Evolutionary conservation across 2,888 invertebrate species (phyloP).

Genomic region (Willowsia nigromaculata): DNA sequence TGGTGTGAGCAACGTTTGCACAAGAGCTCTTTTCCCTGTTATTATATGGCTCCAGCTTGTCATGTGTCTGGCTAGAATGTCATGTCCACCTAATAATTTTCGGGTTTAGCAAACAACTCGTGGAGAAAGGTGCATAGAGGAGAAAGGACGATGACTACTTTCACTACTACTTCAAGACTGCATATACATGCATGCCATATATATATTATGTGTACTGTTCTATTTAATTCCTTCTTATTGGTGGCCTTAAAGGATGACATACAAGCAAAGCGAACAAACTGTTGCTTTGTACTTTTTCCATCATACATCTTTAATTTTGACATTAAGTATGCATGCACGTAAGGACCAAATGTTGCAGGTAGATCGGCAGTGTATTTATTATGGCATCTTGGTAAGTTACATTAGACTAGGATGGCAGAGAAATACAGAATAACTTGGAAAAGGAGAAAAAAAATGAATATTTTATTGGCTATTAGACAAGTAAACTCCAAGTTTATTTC

Average conservation of each 20-base stretch:
- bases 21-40: slow-evolving; percentile 9
- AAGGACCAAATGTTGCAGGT: neutral
- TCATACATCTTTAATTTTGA: slow-evolving; percentile 50
- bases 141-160: too few relatives aligned
- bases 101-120: slow-evolving; percentile 48
- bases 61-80: slow-evolving; percentile 55
- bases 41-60: slow-evolving; percentile 52
- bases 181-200: neutral
- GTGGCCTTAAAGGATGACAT: neutral
- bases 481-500: neutral
- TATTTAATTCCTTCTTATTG: neutral
- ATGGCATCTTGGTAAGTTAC: neutral
- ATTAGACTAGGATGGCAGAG: neutral
- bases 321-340: slow-evolving; percentile 40
- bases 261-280: slow-evolving; percentile 6
- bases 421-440: neutral
- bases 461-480: slow-evolving; percentile 43
- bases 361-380: neutral
- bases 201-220: neutral
- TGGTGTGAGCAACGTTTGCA: slow-evolving; percentile 18
- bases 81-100: slow-evolving; percentile 53
- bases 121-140: too few relatives aligned
- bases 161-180: too few relatives aligned
- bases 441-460: slow-evolving; percentile 34
- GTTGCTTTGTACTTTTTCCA: slow-evolving; percentile 29